Conservation (phyloP, 2,797 vertebrate species). For the Cacajao melanocephalus region DNA sequence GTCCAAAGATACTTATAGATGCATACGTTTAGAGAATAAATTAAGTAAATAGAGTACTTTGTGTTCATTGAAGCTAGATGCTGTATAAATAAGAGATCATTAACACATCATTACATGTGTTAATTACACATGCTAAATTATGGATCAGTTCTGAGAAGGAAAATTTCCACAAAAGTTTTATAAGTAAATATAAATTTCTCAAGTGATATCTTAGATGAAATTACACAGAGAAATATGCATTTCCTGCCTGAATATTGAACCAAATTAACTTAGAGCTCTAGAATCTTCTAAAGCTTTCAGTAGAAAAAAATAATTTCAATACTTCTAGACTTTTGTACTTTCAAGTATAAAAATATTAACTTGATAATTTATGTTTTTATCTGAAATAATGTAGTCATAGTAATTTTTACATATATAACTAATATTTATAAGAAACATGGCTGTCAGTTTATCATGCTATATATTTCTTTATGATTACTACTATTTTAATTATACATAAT, state of each 20-base stretch:
- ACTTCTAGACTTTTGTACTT: neutral
- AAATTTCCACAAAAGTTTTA: constrained; percentile 57
- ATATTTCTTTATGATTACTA: neutral
- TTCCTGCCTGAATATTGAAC: constrained; percentile 13
- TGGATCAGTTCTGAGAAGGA: constrained; percentile 57
- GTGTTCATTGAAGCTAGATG: constrained; percentile 69
- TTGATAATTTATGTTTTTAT: neutral
- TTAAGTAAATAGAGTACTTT: constrained; percentile 70
- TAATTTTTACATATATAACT: neutral
- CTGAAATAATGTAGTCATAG: neutral
- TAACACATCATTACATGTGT: constrained; percentile 67
- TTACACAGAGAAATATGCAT: neutral
- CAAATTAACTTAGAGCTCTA: neutral
- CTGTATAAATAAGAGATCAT: constrained; percentile 71
- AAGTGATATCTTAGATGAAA: constrained; percentile 49
- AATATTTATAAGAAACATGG: neutral
- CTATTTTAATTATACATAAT: neutral
- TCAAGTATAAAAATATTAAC: neutral
- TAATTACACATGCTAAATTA: constrained; percentile 74
- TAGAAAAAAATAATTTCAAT: neutral
- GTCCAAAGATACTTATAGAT: constrained; percentile 58
- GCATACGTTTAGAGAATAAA: constrained; percentile 64
- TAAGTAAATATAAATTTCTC: constrained; percentile 65
- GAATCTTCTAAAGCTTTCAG: neutral
- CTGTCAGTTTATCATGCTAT: neutral